Base-by-base conservation (phyloP, 2,113 vertebrate species). In the Grallaria varia region DNA sequence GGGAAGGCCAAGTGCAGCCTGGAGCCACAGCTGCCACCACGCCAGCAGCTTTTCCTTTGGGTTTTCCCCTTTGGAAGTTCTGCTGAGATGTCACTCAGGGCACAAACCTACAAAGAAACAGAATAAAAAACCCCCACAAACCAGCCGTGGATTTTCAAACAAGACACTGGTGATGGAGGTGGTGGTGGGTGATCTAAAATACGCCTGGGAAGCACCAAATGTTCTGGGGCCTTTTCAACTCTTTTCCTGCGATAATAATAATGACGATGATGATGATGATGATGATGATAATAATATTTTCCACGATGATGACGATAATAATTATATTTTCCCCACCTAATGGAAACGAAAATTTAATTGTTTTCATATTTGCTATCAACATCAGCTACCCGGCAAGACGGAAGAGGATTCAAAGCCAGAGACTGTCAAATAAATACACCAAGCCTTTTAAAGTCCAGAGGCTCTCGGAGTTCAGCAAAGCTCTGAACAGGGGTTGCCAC, bases 381-480 rank as follows among this genome's bases (percentile, higher is more conserved):
- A 1, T 77, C 76, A 67, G 45, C 63, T 58, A 22, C 23, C 8
- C 39, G n/a, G 16, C 37, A 78, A 39, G 42, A 74, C n/a, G 68
- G 84, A 68, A 52, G 67, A 86, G 42, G 45, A 37, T 72, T 86
- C 50, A 19, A 74, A 85, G 56, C 27, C 27, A 22, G 40, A 63
- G 47, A 39, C 4, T 59, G 84, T 84, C 91, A 92, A 81, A 93
- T 74, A 90, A 97, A 86, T 25, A 79, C 31, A 1, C 19, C 30
- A 62, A 58, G n/a, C 83, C 89, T 47, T 80, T 83, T 64, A 33
- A 92, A 89, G 73, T 20, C 45, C 42, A 44, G 86, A 52, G 79
- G 84, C 55, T 50, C 76, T 95, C 72, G 10, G 93, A 96, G 75
- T 78, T 78, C 83, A 77, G 95, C 80, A 86, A 92, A 74, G 63